Conservation (phyloP, 1,140 invertebrate genomes). For the Brachionus manjavacas region DNA sequence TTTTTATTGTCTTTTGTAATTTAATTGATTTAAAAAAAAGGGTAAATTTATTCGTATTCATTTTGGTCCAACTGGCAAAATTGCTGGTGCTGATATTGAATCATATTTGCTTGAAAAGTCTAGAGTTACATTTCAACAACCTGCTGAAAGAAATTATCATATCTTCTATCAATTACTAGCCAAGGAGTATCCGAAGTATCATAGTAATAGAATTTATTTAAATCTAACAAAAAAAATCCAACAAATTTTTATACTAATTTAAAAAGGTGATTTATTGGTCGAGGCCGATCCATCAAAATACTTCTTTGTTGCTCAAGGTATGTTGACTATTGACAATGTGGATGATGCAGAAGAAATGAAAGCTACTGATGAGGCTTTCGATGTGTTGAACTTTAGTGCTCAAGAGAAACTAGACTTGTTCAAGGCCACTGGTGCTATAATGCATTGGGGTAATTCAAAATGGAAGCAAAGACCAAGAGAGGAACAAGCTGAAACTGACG, state of each 20-base stretch:
- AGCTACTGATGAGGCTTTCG: conserved; percentile 92
- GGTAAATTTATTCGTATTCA: conserved; percentile 99
- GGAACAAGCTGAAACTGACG: conserved; percentile 97
- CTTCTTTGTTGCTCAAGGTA: conserved; percentile 91
- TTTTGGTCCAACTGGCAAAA: conserved; percentile 95
- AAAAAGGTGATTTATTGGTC: conserved; percentile 74
- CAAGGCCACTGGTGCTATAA: conserved; percentile 90
- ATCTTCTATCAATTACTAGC: conserved; percentile 99
- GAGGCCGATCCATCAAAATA: conserved; percentile 78
- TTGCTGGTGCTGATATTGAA: conserved; percentile 99
- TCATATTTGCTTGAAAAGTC: conserved; percentile 99
- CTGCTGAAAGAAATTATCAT: conserved; percentile 95
- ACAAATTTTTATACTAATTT: not conserved
- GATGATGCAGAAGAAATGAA: conserved; percentile 91
- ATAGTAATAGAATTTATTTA: conserved; percentile 46
- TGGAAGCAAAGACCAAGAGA: conserved; percentile 99
- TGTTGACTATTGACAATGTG: conserved; percentile 86
- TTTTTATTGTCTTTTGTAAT: not conserved
- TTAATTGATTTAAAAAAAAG: conserved; percentile 46
- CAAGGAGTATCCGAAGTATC: conserved; percentile 68
- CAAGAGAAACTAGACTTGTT: conserved; percentile 93
- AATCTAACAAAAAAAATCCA: not conserved
- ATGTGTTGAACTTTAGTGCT: conserved; percentile 90
- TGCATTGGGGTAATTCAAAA: conserved; percentile 98
- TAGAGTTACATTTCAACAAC: conserved; percentile 98